Conservation (phyloP, 2,797 vertebrate genomes). For the Chelon labrosus region DNA sequence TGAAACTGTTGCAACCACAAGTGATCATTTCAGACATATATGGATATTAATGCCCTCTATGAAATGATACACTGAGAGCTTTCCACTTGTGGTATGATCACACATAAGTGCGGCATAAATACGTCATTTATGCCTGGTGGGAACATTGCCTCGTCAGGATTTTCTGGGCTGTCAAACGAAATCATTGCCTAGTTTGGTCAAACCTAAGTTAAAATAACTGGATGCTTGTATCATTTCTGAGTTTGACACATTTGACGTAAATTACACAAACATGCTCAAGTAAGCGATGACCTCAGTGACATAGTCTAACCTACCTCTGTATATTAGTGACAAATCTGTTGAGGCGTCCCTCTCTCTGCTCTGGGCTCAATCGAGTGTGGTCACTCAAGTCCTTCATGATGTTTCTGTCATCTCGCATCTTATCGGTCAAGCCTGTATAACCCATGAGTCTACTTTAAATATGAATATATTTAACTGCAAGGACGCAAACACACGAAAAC, state of each 20-base stretch:
- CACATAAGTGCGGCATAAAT: too few relatives aligned
- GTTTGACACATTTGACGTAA: neutral
- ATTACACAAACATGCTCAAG: neutral
- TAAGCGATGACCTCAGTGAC: too few relatives aligned
- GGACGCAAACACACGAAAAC: too few relatives aligned
- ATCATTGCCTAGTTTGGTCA: neutral
- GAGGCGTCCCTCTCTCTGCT: constrained; percentile 88
- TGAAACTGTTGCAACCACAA: too few relatives aligned
- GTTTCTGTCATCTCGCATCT: constrained; percentile 91
- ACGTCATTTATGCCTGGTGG: too few relatives aligned
- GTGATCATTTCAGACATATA: too few relatives aligned
- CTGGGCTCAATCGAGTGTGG: constrained; percentile 90
- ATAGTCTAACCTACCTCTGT: constrained; percentile 78
- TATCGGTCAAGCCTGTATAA: constrained; percentile 91
- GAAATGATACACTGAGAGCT: too few relatives aligned
- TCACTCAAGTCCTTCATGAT: constrained; percentile 92
- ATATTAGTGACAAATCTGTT: constrained; percentile 86
- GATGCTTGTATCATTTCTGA: neutral
- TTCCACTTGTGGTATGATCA: too few relatives aligned
- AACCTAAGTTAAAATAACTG: neutral
- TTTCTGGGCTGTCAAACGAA: neutral
- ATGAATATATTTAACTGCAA: neutral
- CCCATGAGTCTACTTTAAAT: neutral
- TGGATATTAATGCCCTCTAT: too few relatives aligned
- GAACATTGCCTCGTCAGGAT: neutral